These are phyloP conservation scores for Lasioglossum morio DNA, from an alignment of 2,888 invertebrate genomes.

Conservation along the genomic window DNA sequence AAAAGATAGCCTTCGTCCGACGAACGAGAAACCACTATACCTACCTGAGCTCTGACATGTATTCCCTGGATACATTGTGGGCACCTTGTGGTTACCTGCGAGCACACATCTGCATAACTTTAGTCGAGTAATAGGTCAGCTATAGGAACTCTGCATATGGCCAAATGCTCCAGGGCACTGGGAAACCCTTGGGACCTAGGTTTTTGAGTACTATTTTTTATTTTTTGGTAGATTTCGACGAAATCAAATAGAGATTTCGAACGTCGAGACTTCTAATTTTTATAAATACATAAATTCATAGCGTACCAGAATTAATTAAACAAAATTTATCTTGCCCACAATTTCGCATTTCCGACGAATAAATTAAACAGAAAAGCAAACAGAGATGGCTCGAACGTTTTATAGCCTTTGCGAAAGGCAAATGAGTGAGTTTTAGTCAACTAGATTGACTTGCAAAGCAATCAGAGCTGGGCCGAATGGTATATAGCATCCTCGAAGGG, in stretches of 20 bases:
- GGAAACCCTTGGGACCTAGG: not conserved
- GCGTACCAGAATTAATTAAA: no score
- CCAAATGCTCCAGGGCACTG: not conserved
- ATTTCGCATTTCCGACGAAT: no score
- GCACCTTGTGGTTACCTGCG: slow-evolving; percentile 2
- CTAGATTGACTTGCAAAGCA: not conserved
- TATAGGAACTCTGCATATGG: not conserved
- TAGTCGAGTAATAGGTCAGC: not conserved
- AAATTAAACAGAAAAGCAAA: not conserved
- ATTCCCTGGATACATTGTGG: slow-evolving; percentile 20
- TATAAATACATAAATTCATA: no score
- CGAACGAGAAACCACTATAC: slow-evolving; percentile 44
- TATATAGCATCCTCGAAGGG: not conserved
- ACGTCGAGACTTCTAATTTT: not conserved
- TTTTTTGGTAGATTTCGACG: no score
- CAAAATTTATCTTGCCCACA: not conserved
- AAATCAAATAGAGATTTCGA: not conserved
- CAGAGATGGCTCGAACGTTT: not conserved
- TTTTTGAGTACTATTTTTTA: not conserved
- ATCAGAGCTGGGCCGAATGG: not conserved
- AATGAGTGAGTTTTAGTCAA: not conserved
- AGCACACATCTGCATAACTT: not conserved
- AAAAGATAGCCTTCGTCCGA: slow-evolving; percentile 42
- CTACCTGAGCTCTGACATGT: slow-evolving; percentile 57
- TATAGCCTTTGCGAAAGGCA: not conserved